Conservation (phyloP, 2,113 vertebrate species). For the Reinhardtius hippoglossoides region DNA sequence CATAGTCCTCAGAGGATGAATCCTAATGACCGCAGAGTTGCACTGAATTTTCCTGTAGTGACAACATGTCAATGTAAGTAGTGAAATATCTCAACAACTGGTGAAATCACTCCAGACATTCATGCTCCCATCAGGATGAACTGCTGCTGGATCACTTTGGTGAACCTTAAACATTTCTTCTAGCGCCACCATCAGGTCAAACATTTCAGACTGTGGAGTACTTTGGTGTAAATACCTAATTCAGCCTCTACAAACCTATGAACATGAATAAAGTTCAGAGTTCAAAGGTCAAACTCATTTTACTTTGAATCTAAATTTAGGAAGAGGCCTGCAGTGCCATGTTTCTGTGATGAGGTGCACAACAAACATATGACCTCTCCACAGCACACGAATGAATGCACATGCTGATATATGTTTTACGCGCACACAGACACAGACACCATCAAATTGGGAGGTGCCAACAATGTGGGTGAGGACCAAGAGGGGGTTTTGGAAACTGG, state of each 20-base stretch:
- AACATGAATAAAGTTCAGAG: slow-evolving; percentile 22
- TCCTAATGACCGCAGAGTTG: too few relatives aligned
- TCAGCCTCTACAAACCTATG: background rate
- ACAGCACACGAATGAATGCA: background rate
- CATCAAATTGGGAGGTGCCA: background rate
- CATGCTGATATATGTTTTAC: background rate
- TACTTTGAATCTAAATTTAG: slow-evolving; percentile 39
- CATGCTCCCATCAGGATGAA: background rate
- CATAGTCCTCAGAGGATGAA: background rate
- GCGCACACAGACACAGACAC: slow-evolving; percentile 7
- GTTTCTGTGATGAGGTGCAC: slow-evolving; percentile 24
- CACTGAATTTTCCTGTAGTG: too few relatives aligned
- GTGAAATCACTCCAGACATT: too few relatives aligned
- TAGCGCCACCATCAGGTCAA: background rate
- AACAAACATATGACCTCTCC: background rate
- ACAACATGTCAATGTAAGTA: too few relatives aligned
- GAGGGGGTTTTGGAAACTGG: slow-evolving; percentile 44
- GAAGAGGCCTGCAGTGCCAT: slow-evolving; percentile 8
- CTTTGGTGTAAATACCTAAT: too few relatives aligned
- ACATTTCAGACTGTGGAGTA: background rate
- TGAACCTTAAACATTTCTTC: background rate
- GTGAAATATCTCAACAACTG: too few relatives aligned
- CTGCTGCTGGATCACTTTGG: background rate
- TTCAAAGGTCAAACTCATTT: slow-evolving; percentile 12
- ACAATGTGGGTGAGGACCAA: slow-evolving; percentile 34